Base-by-base conservation (phyloP, 1,140 invertebrate genomes). In the Thaumatotibia leucotreta region DNA sequence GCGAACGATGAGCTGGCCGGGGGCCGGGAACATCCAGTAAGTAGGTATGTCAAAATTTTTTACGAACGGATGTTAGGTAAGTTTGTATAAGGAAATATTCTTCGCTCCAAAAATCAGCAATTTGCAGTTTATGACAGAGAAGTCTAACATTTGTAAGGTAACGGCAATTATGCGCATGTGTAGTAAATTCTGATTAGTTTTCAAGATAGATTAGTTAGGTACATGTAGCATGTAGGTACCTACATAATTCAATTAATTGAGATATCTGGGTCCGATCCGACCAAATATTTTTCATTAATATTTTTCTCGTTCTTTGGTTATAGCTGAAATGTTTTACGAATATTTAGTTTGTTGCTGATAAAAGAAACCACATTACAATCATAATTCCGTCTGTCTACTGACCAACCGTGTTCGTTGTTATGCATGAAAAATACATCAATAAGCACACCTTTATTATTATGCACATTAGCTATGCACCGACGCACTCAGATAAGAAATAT, bases 61-160 rank as follows among this genome's bases (percentile, higher is more conserved):
- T 50, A 9, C 49, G 22, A 24, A 52, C 23, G 50, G 50, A 52
- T 58, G n/a, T 27, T 58, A 58, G 52, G 24, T 58, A 58, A 49
- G 39, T 49, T 49, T 11, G n/a, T 58, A 54, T 58, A 58, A 58
- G 52, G 11, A 58, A 58, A 58, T 29, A 58, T 29, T 17, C 29
- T 58, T 17, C 52, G 52, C 24, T 58, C 23, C 24, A 27, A 27
- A 58, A 58, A 58, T 58, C 24, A 58, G 23, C 23, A 6, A 58
- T 58, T 58, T 29, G 9, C 52, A 58, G 3, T 58, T 29, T 58
- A 58, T 29, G 52, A 29, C 24, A 29, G 52, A 23, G 8, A 27
- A 24, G 52, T n/a, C 52, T 58, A 52, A 52, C 11, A 29, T 58
- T 58, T 58, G 24, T 58, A 58, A 58, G 14, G 1, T 58, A 45